Base-by-base conservation (phyloP, 2,888 invertebrate species). In the Stegana nigrithorax region DNA sequence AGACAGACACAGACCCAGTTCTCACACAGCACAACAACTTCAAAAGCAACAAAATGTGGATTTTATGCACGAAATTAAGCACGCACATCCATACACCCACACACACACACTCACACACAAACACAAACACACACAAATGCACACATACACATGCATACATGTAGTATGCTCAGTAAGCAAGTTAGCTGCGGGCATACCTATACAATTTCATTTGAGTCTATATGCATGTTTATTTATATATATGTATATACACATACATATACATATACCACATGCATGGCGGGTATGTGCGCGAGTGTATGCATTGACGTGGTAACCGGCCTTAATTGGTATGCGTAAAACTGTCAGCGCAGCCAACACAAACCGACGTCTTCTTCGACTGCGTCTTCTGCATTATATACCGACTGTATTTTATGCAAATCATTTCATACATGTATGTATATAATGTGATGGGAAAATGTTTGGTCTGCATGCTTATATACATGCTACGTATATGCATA, bases 1-100 rank as follows among this genome's bases (percentile, higher is more conserved):
- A 70, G 72, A 62, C 64, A 80, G n/a, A n/a, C n/a, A n/a, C n/a
- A n/a, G 75, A 75, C 75, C 75, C 78, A 75, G 78, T 75, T 75
- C 75, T 78, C 75, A 75, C 75, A 80, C 80, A 71, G n/a, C n/a
- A n/a, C n/a, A n/a, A 76, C 67, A 63, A 75, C 75, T 75, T 69
- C 62, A 64, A 60, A 62, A 67, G 67, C 63, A n/a, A n/a, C 59
- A 32, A 36, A 64, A 57, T 62, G 65, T 14, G 59, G 60, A 56
- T 4, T 19, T 4, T 10, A 53, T 19, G 76, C 80, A 75, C 76
- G 74, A 74, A 80, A 76, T 80, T 76, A 68, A 80, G 70, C 80
- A 75, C 76, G 76, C 78, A 80, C 76, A 75, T 60, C 67, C 58
- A 60, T 21, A 51, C 50, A 53, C 47, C 53, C 39, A 64, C 66